Percentiles rank a stretch among this genome's conserved stretches.
Conservation (phyloP, 2,797 vertebrate genomes). For the Sandelia bainsii region DNA sequence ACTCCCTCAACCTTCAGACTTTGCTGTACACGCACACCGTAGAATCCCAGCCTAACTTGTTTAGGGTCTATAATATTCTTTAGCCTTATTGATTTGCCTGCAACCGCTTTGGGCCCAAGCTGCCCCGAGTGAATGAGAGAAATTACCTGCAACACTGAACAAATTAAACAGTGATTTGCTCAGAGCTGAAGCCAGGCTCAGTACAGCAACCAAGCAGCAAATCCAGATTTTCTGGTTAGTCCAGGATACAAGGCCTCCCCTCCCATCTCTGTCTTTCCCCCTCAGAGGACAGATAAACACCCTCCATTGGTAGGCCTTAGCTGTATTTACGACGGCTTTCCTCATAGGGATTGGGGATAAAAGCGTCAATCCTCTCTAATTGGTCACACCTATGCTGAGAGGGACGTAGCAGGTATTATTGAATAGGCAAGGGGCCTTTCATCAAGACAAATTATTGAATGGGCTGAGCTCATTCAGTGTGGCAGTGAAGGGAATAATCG, state of each 20-base stretch:
- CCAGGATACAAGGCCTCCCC: conserved; percentile 24
- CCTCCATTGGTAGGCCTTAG: conserved; percentile 28
- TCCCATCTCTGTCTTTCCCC: not conserved
- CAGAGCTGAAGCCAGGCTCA: conserved; percentile 61
- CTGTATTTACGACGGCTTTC: conserved; percentile 56
- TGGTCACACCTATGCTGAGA: conserved; percentile 65
- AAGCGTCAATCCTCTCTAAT: conserved; percentile 67
- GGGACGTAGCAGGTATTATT: conserved; percentile 53
- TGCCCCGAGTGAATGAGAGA: conserved; percentile 63
- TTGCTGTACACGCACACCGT: not conserved
- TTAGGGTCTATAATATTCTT: conserved; percentile 58
- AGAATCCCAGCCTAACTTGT: conserved; percentile 33
- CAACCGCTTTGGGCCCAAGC: conserved; percentile 63
- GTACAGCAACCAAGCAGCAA: conserved; percentile 71
- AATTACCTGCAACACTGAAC: conserved; percentile 78
- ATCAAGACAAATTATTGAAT: conserved; percentile 52
- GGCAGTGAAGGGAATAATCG: conserved; percentile 1
- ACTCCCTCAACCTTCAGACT: conserved; percentile 2
- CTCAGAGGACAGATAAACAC: conserved; percentile 60
- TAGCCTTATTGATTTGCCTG: conserved; percentile 74
- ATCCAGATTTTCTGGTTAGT: conserved; percentile 70
- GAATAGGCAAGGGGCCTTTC: conserved; percentile 48
- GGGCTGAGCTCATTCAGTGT: conserved; percentile 15
- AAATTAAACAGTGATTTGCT: conserved; percentile 81
- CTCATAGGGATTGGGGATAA: conserved; percentile 59